Percentiles rank a stretch among this genome's conserved stretches.
Evolutionary conservation across 35 echinoderm and acorn worm species (phyloP).

Genomic region (Hemicentrotus pulcherrimus): DNA sequence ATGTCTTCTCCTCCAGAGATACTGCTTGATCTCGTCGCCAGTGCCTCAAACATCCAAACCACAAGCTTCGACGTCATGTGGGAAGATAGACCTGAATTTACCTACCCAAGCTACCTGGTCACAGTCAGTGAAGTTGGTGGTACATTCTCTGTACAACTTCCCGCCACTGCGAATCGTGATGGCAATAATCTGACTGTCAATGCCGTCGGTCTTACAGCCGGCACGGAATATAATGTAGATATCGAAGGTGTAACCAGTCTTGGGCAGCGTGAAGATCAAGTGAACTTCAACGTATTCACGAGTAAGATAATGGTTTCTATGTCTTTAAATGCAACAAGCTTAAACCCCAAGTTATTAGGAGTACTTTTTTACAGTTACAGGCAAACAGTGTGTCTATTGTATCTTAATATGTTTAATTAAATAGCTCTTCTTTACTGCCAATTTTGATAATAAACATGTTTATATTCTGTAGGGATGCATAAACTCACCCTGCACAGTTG

Average conservation of each 20-base stretch:
- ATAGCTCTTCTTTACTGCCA: too few species aligned
- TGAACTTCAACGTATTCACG: not conserved
- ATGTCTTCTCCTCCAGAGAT: not conserved
- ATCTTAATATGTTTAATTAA: too few species aligned
- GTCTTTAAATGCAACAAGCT: too few species aligned
- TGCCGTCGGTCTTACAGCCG: constrained; percentile 18
- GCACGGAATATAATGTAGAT: not conserved
- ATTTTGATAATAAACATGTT: too few species aligned
- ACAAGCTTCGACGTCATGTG: constrained; percentile 29
- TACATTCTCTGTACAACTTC: not conserved
- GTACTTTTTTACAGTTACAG: too few species aligned
- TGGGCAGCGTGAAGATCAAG: not conserved
- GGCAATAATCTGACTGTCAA: not conserved
- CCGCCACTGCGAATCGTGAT: not conserved
- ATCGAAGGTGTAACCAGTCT: constrained; percentile 2
- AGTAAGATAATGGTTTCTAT: not conserved
- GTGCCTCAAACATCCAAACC: not conserved
- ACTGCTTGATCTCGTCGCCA: not conserved
- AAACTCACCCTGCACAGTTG: too few species aligned
- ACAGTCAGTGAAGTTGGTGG: constrained; percentile 38
- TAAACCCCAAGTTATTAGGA: too few species aligned
- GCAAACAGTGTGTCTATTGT: too few species aligned
- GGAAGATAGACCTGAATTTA: not conserved
- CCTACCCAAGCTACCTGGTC: not conserved
- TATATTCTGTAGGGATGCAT: too few species aligned